phyloP scores from a whole-genome alignment of 2,888 invertebrate genomes.

The Hymenopus coronatus region DNA sequence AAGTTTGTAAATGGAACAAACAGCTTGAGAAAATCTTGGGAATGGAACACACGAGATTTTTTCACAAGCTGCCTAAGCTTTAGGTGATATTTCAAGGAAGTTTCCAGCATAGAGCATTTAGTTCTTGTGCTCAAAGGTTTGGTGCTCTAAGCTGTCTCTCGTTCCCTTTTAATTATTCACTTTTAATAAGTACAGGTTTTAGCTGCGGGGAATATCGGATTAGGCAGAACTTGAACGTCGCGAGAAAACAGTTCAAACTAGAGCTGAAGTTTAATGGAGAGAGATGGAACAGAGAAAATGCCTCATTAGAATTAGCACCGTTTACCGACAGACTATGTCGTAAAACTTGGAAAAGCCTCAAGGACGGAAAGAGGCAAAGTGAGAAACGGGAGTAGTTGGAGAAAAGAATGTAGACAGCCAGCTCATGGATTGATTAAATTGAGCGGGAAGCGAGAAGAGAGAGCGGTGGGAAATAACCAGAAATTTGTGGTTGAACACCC shows the following conservation, averaged over 20 bases:
- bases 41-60: too few relatives aligned
- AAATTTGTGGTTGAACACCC: background rate
- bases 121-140: background rate
- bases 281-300: background rate
- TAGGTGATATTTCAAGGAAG: too few relatives aligned
- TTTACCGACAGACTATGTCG: background rate
- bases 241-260: background rate
- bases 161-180: background rate
- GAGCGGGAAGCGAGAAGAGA: background rate
- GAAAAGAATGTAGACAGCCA: background rate
- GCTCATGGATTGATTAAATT: background rate
- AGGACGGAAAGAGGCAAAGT: background rate
- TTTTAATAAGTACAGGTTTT: background rate
- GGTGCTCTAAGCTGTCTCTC: background rate
- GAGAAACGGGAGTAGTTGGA: background rate
- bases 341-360: background rate
- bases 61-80: too few relatives aligned
- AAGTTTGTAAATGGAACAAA: too few relatives aligned
- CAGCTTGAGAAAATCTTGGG: too few relatives aligned
- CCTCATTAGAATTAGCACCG: conserved; percentile 1
- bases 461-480: background rate
- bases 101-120: too few relatives aligned
- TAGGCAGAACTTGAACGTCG: background rate
- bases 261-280: conserved; percentile 5
- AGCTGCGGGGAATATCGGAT: background rate